Base-by-base conservation (phyloP, 1,140 invertebrate genomes). In the Cotesia glomerata region DNA sequence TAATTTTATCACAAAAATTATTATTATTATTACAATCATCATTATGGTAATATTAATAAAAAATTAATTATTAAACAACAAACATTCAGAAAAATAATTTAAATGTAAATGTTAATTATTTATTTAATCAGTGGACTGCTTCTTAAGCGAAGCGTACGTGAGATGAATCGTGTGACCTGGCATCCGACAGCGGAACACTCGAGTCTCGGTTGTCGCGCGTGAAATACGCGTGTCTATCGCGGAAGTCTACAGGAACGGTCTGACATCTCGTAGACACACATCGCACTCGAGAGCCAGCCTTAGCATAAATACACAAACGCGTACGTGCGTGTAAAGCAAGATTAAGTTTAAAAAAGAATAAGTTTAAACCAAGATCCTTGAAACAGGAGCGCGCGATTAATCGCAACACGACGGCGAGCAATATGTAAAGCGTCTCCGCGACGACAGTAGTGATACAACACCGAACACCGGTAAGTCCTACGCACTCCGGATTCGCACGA, bases 141-240 rank as follows among this genome's bases (percentile, higher is more conserved):
- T 79, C 75, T 72, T 74, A 72, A 78, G 77, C 78, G 75, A 73
- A 72, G 62, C 74, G 61, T 63, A 63, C 35, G 14, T 14, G 73
- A 73, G 62, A 72, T 68, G 45, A 69, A 71, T 75, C 77, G 75
- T 75, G 75, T 71, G 78, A 79, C 74, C 78, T 73, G 73, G 75
- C 75, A 75, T 67, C 76, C 68, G 52, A 69, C 72, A 71, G 69
- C 72, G 77, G 73, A 78, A 78, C 75, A 75, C 69, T 49, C 45
- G 36, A 45, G 59, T 71, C 69, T 49, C 62, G 69, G 61, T 71
- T 71, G 69, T 71, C 69, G 69, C 69, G 62, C 69, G 69, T 71
- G 61, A 71, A 71, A 71, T 71, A 71, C 49, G 61, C 49, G 14
- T 62, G 61, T 71, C 49, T 71, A 71, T 71, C 45, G 34, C 69